Evolutionary conservation across 37 sponge, comb jelly and placozoan genomes (phyloP), one percentile per base, ranked within the genome.

Genomic region (Ianthella basta): DNA sequence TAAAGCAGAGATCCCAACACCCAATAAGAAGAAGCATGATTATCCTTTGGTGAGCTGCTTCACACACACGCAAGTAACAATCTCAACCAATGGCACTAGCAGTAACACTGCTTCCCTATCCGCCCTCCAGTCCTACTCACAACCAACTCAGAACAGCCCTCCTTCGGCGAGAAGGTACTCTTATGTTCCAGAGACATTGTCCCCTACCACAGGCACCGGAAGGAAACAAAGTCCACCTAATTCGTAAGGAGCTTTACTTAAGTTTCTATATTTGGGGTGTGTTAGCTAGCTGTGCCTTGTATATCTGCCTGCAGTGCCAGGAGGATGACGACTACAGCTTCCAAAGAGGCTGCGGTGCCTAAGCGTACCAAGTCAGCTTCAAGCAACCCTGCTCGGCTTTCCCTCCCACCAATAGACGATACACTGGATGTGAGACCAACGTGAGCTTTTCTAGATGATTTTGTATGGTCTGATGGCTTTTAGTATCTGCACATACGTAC

Each of bases 381-480:
- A 6, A 16, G 29, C 29, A 75, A 75, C 54, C 78, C 78, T 19
- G 78, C 39, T 19, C 83, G 83, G 5, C 88, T 93, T 53, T 88
- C 88, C 55, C 85, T 91, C 8, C 86, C 94, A 23, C 85, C 91
- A 41, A 87, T 85, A 35, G 94, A 93, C 81, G 94, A 92, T 41
- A 59, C 79, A 34, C 67, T 38, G 32, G 88, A 84, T 25, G 60
- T 35, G 36, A 85, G 91, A 77, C 94, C 94, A 83, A 88, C 83
- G 92, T 91, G 16, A 34, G 39, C 25, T 25, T 34, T 10, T 30
- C 23, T n/a, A 24, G 24, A 12, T 80, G n/a, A n/a, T n/a, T n/a
- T n/a, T n/a, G n/a, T n/a, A n/a, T n/a, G n/a, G n/a, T n/a, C n/a
- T n/a, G n/a, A n/a, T n/a, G n/a, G n/a, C n/a, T n/a, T n/a, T n/a